A percentile compares a stretch with the other conserved stretches of the same genome.
Conservation (phyloP, 2,888 invertebrate species). For the Noctua comes region DNA sequence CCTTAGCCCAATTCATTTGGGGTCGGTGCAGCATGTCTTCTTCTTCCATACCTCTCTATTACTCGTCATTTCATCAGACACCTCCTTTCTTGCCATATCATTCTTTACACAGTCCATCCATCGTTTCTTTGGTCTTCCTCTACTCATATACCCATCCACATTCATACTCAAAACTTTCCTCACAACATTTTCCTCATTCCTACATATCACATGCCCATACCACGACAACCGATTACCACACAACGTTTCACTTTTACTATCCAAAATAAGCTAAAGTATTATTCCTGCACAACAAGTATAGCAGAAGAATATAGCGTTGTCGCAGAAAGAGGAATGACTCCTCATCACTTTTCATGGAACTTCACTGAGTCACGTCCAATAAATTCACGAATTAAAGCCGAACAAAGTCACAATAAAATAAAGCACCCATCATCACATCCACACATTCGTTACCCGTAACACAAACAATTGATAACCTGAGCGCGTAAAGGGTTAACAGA, state of each 20-base stretch:
- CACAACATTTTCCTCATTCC: too few species aligned
- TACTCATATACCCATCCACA: too few species aligned
- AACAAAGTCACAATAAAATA: slow-evolving; percentile 18
- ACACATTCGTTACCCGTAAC: slow-evolving; percentile 31
- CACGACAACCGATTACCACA: too few species aligned
- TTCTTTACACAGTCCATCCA: too few species aligned
- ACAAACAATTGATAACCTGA: slow-evolving; percentile 60
- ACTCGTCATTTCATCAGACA: too few species aligned
- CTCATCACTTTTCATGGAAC: background rate
- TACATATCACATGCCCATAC: too few species aligned
- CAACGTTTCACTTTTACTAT: background rate
- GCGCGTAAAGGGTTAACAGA: slow-evolving; percentile 61
- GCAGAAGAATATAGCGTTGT: background rate
- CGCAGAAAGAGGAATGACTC: background rate
- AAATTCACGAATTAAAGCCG: background rate
- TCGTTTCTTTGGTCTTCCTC: too few species aligned
- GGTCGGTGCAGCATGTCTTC: too few species aligned
- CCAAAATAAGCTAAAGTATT: background rate
- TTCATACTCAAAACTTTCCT: too few species aligned
- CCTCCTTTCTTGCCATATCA: too few species aligned
- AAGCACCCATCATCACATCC: slow-evolving; percentile 22
- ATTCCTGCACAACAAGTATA: background rate
- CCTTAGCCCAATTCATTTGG: too few species aligned
- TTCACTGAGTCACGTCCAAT: background rate
- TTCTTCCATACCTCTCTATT: too few species aligned